Base-by-base conservation (phyloP, 2,888 invertebrate genomes). In the Sinhomidia bicolor region DNA sequence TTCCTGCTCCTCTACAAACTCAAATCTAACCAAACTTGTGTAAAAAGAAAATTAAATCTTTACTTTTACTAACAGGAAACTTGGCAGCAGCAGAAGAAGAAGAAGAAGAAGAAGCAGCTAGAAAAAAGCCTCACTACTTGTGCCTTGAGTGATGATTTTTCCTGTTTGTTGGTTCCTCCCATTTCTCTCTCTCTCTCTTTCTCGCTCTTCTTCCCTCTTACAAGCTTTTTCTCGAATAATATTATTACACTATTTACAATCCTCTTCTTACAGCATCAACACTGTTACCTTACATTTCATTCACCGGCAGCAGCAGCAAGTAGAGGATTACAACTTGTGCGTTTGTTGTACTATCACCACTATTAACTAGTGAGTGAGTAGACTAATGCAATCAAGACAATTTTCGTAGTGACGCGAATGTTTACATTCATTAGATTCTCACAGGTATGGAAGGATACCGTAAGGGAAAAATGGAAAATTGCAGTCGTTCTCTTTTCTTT, bases 401-500 rank as follows among this genome's bases (percentile, higher is more conserved):
- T 68, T 68, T 82, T 82, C 32, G 29, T n/a, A 47, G 68, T 82
- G 84, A 84, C 84, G 60, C 7, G 84, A 84, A 60, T 83, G 84
- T 84, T 74, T 74, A 60, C 74, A 57, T 84, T 84, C 84, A 84
- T 84, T 84, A 84, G 74, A 36, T 32, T n/a, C n/a, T n/a, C 57
- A 41, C 84, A 84, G 84, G 84, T 84, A 84, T 84, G 74, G 76
- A 84, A 76, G 41, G 20, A 44, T n/a, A 57, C 23, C 26, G 23
- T 74, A 26, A 23, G 74, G 23, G 57, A 57, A 79, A 78, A 36
- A 79, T 44, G 32, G 41, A 76, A 17, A 26, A 10, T 47, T 47
- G 10, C 14, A 23, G 44, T 17, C 41, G 20, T 23, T 23, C 60
- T 60, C 20, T 60, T 44, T 20, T 71, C 32, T 23, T 74, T n/a